Conservation (phyloP, 2,797 vertebrate species). For the Macroramphosus scolopax region DNA sequence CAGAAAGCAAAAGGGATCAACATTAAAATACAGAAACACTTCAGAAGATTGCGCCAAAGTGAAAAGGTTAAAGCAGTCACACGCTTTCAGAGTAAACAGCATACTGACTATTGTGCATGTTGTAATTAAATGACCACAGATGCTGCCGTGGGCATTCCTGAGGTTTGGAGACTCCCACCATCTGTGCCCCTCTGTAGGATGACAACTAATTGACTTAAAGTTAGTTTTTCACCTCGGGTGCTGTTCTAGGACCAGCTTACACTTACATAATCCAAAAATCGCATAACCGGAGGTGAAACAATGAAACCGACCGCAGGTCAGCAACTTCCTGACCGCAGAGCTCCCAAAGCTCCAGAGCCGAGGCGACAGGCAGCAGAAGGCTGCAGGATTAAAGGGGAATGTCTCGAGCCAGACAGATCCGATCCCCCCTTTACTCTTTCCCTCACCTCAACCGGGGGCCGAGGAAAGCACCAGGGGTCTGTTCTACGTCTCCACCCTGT, state of each 20-base stretch:
- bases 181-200: slow-evolving; percentile 36
- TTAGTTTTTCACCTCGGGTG: slow-evolving; percentile 30
- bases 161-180: slow-evolving; percentile 46
- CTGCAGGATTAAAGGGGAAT: slow-evolving; percentile 64
- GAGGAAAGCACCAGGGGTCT: slow-evolving; percentile 17
- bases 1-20: not conserved
- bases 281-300: slow-evolving; percentile 1
- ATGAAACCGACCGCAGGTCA: slow-evolving; percentile 39
- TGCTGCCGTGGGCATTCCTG: slow-evolving; percentile 45
- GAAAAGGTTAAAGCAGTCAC: slow-evolving; percentile 35
- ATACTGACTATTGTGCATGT: slow-evolving; percentile 52
- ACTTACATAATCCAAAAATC: slow-evolving; percentile 24
- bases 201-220: slow-evolving; percentile 48
- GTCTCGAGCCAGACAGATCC: slow-evolving; percentile 52
- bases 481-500: slow-evolving; percentile 13
- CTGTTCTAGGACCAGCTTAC: slow-evolving; percentile 46
- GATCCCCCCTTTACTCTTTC: not conserved
- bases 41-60: too few species aligned
- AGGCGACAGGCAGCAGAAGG: slow-evolving; percentile 60
- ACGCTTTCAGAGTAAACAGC: slow-evolving; percentile 42
- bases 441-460: slow-evolving; percentile 12
- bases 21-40: slow-evolving; percentile 19
- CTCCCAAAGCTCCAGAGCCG: slow-evolving; percentile 9
- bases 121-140: slow-evolving; percentile 45
- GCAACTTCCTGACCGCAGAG: slow-evolving; percentile 10